These are phyloP conservation scores for Drosophila fulvimacula DNA, from an alignment of 2,888 invertebrate genomes.

Conservation along the genomic window DNA sequence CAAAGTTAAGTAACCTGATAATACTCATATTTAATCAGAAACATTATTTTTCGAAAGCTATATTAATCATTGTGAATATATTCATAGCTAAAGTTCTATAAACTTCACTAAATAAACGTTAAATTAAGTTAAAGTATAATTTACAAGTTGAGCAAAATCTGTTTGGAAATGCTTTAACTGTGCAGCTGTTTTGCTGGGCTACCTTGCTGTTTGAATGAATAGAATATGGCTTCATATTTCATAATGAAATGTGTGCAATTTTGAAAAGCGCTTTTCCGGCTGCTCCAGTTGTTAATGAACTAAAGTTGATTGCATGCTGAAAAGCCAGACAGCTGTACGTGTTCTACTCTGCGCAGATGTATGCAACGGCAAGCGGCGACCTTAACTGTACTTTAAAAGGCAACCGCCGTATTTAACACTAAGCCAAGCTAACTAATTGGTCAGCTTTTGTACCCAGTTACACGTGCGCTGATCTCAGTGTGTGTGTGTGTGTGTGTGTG, in stretches of 20 bases:
- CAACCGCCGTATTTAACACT: constrained; percentile 28
- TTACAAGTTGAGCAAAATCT: neutral
- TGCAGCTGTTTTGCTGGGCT: constrained; percentile 1
- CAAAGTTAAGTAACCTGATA: neutral
- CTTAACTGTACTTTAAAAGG: constrained; percentile 45
- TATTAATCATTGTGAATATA: neutral
- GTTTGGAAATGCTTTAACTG: neutral
- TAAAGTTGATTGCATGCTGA: constrained; percentile 51
- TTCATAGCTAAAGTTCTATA: neutral
- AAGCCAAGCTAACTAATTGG: constrained; percentile 55
- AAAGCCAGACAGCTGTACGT: constrained; percentile 25
- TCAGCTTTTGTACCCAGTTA: constrained; percentile 26
- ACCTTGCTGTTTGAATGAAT: constrained; percentile 9
- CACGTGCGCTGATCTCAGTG: constrained; percentile 6
- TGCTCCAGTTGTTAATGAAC: constrained; percentile 60
- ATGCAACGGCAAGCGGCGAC: constrained; percentile 10
- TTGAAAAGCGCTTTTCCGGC: constrained; percentile 37
- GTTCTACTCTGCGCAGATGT: constrained; percentile 9
- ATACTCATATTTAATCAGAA: neutral
- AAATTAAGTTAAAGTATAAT: no score
- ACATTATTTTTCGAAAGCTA: no score
- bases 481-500: neutral
- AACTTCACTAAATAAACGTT: no score
- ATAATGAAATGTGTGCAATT: constrained; percentile 32
- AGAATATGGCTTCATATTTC: constrained; percentile 30